Evolutionary conservation across 2,888 invertebrate species (phyloP).

Genomic region (Hemistola chrysoprasaria): DNA sequence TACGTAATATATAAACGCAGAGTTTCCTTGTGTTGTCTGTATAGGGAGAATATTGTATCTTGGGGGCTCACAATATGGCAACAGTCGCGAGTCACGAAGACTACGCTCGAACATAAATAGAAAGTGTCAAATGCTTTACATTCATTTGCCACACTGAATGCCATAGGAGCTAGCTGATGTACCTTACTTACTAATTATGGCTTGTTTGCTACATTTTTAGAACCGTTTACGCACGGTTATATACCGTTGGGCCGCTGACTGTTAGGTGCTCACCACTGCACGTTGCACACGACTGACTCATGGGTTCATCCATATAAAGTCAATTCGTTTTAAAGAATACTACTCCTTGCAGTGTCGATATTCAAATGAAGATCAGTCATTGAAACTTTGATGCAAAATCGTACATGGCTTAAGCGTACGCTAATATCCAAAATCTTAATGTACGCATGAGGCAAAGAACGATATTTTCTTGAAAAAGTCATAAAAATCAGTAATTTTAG

Average conservation of each 20-base stretch:
- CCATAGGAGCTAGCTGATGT: slow-evolving; percentile 37
- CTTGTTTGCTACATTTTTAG: slow-evolving; percentile 34
- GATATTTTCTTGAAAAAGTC: no score
- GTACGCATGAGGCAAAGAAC: no score
- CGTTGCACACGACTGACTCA: slow-evolving; percentile 11
- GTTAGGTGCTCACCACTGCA: slow-evolving; percentile 1
- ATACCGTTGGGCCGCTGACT: slow-evolving; percentile 25
- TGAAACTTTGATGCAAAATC: slow-evolving; percentile 14
- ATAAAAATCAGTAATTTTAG: background rate
- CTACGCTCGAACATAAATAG: slow-evolving; percentile 63
- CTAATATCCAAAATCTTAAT: no score
- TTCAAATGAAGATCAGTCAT: slow-evolving; percentile 35
- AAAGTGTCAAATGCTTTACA: slow-evolving; percentile 69
- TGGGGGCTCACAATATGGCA: slow-evolving; percentile 48
- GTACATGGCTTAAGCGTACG: slow-evolving; percentile 3
- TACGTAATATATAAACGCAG: slow-evolving; percentile 9
- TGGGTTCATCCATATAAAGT: slow-evolving; percentile 23
- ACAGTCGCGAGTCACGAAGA: slow-evolving; percentile 44
- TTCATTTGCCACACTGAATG: slow-evolving; percentile 55
- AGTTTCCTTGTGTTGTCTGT: slow-evolving; percentile 25
- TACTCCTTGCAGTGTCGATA: slow-evolving; percentile 20
- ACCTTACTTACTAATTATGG: slow-evolving; percentile 37
- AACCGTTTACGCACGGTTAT: slow-evolving; percentile 29
- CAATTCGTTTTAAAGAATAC: slow-evolving; percentile 33
- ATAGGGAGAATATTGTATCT: slow-evolving; percentile 33